Conservation (phyloP, 2,113 vertebrate genomes). For the Crypturellus undulatus region DNA sequence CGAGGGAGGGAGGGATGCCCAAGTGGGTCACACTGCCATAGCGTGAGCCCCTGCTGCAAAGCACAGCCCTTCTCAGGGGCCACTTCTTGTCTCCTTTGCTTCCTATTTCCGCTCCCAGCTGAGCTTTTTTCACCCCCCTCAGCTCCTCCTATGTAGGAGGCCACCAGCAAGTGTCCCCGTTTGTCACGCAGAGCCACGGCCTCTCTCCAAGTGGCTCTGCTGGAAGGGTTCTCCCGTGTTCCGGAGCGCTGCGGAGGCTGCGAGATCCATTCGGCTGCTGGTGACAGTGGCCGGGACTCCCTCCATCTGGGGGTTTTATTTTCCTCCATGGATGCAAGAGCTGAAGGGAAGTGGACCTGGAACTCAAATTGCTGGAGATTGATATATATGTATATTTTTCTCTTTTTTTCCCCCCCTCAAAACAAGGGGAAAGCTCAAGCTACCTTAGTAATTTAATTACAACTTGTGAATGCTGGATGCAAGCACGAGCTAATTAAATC, state of each 20-base stretch:
- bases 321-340: too few relatives aligned
- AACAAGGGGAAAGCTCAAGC: not conserved
- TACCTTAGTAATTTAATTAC: constrained; percentile 14
- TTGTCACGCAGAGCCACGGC: not conserved
- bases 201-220: too few relatives aligned
- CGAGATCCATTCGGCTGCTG: not conserved
- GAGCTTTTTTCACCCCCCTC: not conserved
- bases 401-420: not conserved
- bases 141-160: not conserved
- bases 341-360: not conserved
- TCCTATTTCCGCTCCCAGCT: not conserved
- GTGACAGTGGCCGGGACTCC: not conserved
- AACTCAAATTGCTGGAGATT: not conserved
- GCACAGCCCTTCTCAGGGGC: too few relatives aligned
- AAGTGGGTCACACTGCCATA: too few relatives aligned
- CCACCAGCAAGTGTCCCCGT: not conserved
- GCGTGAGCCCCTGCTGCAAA: too few relatives aligned
- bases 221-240: too few relatives aligned
- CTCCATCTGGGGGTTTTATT: too few relatives aligned
- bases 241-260: too few relatives aligned
- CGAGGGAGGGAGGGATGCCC: too few relatives aligned
- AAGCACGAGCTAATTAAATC: not conserved
- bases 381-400: too few relatives aligned
- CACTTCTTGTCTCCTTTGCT: too few relatives aligned
- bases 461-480: not conserved